phyloP scores from a whole-genome alignment of 2,797 vertebrate species.

The Discoglossus pictus region DNA sequence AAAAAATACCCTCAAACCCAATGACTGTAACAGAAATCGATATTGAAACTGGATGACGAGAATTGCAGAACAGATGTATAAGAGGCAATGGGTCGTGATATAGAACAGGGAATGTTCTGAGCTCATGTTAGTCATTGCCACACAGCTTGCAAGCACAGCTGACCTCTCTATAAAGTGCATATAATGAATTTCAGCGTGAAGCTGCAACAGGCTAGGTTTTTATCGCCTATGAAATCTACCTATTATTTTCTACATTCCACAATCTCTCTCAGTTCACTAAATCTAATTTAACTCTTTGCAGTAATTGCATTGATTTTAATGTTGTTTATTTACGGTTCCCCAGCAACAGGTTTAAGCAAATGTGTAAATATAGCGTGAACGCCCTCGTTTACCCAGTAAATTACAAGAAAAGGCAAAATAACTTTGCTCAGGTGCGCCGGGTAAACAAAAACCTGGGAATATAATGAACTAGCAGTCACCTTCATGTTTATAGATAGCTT shows the following conservation, averaged over 20 bases:
- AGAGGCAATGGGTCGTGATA: too few species aligned
- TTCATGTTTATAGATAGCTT: constrained; percentile 6
- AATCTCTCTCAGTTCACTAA: background rate
- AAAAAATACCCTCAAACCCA: too few species aligned
- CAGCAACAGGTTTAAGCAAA: constrained; percentile 1
- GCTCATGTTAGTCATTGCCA: too few species aligned
- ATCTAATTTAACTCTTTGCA: background rate
- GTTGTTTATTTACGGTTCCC: background rate
- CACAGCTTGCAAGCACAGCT: constrained; percentile 13
- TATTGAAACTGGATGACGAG: too few species aligned
- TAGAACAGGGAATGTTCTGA: too few species aligned
- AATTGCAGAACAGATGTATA: too few species aligned
- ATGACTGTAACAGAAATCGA: too few species aligned
- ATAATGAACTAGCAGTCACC: constrained; percentile 10
- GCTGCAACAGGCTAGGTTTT: constrained; percentile 7
- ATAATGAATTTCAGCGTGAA: constrained; percentile 4
- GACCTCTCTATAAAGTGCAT: constrained; percentile 1
- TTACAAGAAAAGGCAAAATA: constrained; percentile 30
- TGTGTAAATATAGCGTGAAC: constrained; percentile 9
- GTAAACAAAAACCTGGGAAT: constrained; percentile 18
- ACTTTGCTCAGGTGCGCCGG: background rate
- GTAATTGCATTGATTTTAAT: background rate
- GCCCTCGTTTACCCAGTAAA: constrained; percentile 16
- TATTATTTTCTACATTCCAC: background rate
- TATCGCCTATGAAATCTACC: background rate